A percentile compares a stretch with the other conserved stretches of the same genome.
These are phyloP conservation scores for Alethe castanea DNA, from an alignment of 2,113 vertebrate species.

Conservation along the genomic window DNA sequence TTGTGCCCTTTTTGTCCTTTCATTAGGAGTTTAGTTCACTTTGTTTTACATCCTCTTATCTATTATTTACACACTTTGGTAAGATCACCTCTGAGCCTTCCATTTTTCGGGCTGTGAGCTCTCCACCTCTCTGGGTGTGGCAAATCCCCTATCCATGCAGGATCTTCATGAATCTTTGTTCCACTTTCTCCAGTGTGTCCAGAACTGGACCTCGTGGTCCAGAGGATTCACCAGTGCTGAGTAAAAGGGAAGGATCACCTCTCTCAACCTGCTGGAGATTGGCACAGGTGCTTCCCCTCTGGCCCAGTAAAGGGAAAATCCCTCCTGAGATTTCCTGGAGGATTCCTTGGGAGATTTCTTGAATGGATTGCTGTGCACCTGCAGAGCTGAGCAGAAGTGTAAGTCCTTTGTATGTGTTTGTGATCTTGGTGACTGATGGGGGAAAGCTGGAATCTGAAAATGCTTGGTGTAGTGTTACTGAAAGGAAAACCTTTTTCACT, in stretches of 20 bases:
- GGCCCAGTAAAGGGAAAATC: neutral
- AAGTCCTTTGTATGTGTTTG: neutral
- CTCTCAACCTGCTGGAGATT: rapidly evolving
- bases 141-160: neutral
- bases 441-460: neutral
- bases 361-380: neutral
- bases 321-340: neutral
- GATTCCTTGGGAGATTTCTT: neutral
- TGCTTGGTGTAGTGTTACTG: neutral
- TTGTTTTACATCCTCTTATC: neutral
- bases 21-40: neutral
- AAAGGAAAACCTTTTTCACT: neutral
- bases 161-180: neutral
- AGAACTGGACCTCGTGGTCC: neutral
- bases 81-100: neutral
- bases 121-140: neutral
- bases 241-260: neutral
- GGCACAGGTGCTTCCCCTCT: neutral
- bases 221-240: neutral
- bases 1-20: neutral
- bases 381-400: neutral
- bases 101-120: neutral
- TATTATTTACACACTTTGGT: neutral
- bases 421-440: neutral
- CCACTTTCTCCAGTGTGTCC: neutral